Evolutionary conservation across 2,797 vertebrate species (phyloP), one percentile per base, ranked within the genome.

Genomic region (Sebastes goodei): DNA sequence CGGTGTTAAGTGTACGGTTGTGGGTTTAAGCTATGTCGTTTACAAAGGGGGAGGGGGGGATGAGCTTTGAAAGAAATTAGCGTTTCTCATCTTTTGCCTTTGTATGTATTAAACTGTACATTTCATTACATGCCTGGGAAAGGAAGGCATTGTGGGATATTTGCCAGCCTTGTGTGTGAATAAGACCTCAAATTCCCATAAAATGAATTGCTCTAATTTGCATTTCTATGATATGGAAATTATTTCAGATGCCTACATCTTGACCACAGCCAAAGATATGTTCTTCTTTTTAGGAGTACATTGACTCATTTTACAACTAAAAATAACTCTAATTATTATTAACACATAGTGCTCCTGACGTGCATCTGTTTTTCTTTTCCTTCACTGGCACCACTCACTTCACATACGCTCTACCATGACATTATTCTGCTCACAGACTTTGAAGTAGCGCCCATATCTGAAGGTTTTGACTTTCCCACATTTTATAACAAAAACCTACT

Each of bases 391-490:
- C 84, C 59, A 74, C 79, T 76, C 32, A 56, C 81, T 87, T 85
- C 74, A 65, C 78, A 83, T 84, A 76, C 27, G 55, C 55, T 80
- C 80, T 66, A 77, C 53, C 70, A 82, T 81, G 83, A 89, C 84
- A 89, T 78, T 83, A 63, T 86, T 89, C 30, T 71, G 35, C 79
- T 83, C 49, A 33, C 74, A 89, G 62, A 86, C 76, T 63, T 84
- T 82, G 69, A 89, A 70, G 59, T 61, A 21, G 55, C 82, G 82
- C 87, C 80, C 75, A 84, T 85, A 86, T 91, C 81, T 86, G 88
- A 83, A 93, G 82, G 85, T 87, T 88, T 87, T 83, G 21, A 87
- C 89, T 93, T 95, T 90, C 92, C 93, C 92, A 95, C 93, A 93
- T 92, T 91, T 92, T 76, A 90, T 86, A 84, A 92, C 82, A 83